Percentiles rank a stretch among this genome's conserved stretches.
These are phyloP conservation scores for Labia minor DNA, from an alignment of 2,888 invertebrate species.

Conservation along the genomic window DNA sequence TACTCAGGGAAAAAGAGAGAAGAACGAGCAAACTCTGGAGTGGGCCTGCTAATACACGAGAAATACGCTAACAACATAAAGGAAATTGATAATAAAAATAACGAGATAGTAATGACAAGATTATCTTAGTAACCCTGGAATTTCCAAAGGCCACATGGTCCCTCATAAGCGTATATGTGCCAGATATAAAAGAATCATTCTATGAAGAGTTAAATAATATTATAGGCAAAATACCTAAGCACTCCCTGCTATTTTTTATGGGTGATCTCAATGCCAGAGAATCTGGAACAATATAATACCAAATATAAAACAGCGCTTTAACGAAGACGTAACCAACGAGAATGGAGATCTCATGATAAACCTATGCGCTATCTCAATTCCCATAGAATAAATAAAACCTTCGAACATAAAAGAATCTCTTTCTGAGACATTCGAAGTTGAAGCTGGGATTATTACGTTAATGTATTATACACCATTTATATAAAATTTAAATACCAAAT, in stretches of 20 bases:
- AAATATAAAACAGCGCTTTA: not conserved
- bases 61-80: not conserved
- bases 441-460: too few species aligned
- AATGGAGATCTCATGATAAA: not conserved
- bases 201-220: not conserved
- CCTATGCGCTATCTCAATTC: not conserved
- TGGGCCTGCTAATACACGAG: not conserved
- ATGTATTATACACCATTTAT: too few species aligned
- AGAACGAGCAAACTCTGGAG: not conserved
- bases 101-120: not conserved
- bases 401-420: not conserved
- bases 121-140: not conserved
- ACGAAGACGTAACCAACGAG: not conserved
- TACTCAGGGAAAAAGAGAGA: too few species aligned
- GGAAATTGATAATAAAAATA: not conserved
- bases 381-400: not conserved
- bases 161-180: not conserved
- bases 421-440: too few species aligned
- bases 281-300: not conserved
- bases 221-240: not conserved
- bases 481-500: too few species aligned
- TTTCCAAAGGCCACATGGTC: not conserved
- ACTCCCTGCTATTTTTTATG: not conserved
- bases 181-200: not conserved
- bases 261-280: not conserved